Conservation (phyloP, 2,888 invertebrate species). For the Drosophila monieri region DNA sequence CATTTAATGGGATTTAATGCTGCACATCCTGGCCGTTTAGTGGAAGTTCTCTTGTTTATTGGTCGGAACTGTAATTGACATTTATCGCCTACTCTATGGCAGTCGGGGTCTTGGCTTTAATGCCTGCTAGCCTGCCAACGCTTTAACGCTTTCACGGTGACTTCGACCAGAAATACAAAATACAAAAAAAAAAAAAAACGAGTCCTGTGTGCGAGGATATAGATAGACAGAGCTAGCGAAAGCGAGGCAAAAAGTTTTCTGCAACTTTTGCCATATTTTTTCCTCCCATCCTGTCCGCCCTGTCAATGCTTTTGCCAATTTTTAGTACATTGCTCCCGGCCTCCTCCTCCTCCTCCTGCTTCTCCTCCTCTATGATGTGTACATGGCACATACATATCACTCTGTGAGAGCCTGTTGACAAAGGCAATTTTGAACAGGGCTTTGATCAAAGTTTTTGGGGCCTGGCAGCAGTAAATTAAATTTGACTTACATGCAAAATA, state of each 20-base stretch:
- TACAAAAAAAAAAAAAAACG: slow-evolving; percentile 1
- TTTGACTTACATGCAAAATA: slow-evolving; percentile 54
- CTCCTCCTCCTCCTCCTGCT: not conserved
- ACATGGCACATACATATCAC: slow-evolving; percentile 8
- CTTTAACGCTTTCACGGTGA: slow-evolving; percentile 16
- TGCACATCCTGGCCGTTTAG: slow-evolving; percentile 16
- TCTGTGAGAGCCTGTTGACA: slow-evolving; percentile 53
- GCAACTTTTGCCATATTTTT: slow-evolving; percentile 57
- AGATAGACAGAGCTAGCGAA: slow-evolving; percentile 16
- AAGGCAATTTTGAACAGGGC: slow-evolving; percentile 66
- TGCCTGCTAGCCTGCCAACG: slow-evolving; percentile 56
- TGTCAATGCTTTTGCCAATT: slow-evolving; percentile 52
- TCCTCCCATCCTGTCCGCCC: not conserved
- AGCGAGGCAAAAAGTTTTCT: slow-evolving; percentile 35
- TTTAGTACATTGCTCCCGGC: slow-evolving; percentile 55
- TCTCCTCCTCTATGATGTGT: not conserved
- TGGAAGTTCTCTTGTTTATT: slow-evolving; percentile 33
- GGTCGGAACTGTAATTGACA: slow-evolving; percentile 57
- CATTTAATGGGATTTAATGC: slow-evolving; percentile 63
- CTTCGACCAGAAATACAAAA: not conserved
- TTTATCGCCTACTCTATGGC: slow-evolving; percentile 55
- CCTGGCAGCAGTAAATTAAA: slow-evolving; percentile 64
- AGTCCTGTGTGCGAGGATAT: slow-evolving; percentile 3
- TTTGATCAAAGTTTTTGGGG: slow-evolving; percentile 68
- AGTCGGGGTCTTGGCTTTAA: slow-evolving; percentile 58